phyloP scores from a whole-genome alignment of 2,888 invertebrate species.

The Physocephala rufipes region DNA sequence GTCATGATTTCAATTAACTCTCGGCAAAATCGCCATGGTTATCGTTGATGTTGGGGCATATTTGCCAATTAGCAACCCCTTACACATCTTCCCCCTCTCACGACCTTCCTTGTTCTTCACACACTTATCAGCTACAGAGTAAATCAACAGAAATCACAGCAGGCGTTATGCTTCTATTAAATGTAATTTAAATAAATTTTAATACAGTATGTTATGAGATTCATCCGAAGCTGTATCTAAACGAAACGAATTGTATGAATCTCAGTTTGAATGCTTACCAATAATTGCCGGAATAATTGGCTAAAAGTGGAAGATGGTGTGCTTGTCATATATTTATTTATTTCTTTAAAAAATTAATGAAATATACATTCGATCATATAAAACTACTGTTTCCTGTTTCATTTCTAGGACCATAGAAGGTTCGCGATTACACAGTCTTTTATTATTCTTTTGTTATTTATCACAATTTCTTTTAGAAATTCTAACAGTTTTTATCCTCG shows the following conservation, averaged over 20 bases:
- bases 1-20: slow-evolving; percentile 17
- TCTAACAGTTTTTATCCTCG: slow-evolving; percentile 22
- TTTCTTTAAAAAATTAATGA: no score
- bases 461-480: slow-evolving; percentile 6
- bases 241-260: no score
- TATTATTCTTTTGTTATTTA: no score
- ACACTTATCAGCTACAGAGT: neutral
- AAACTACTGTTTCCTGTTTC: no score
- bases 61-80: slow-evolving; percentile 11
- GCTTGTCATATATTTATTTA: no score
- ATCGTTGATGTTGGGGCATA: slow-evolving; percentile 19
- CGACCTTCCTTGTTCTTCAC: neutral
- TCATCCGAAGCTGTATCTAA: neutral
- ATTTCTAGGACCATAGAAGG: neutral
- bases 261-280: no score
- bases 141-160: neutral
- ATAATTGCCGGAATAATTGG: no score
- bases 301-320: no score
- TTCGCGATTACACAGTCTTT: neutral
- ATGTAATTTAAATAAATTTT: slow-evolving; percentile 26
- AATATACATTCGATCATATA: no score
- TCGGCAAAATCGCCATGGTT: slow-evolving; percentile 14
- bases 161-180: slow-evolving; percentile 10
- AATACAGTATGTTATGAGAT: neutral
- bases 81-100: neutral